Evolutionary conservation across 2,888 invertebrate species (phyloP).

Genomic region (Polydrusus pterygomalis): DNA sequence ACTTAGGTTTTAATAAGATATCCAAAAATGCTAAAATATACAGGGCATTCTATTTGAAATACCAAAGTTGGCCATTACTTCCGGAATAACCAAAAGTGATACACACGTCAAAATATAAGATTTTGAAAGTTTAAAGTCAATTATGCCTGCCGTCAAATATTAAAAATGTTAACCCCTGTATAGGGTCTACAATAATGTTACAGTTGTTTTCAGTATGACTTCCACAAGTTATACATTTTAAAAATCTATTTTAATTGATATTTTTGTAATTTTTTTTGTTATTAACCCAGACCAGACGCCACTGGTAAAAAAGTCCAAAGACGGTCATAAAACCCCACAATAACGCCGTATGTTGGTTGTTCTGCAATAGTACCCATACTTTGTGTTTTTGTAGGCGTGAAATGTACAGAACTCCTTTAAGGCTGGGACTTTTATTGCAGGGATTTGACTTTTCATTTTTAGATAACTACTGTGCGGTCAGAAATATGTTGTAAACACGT

Average conservation of each 20-base stretch:
- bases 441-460: constrained; percentile 36
- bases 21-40: too few species aligned
- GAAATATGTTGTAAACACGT: constrained; percentile 40
- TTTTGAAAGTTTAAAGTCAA: too few species aligned
- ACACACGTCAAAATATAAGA: too few species aligned
- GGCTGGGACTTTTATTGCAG: constrained; percentile 39
- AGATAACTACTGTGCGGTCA: constrained; percentile 44
- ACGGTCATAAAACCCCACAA: constrained; percentile 35
- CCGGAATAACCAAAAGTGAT: too few species aligned
- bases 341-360: constrained; percentile 34
- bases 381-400: constrained; percentile 50
- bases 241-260: not conserved
- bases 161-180: too few species aligned
- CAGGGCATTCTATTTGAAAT: too few species aligned
- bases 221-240: not conserved
- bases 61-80: too few species aligned
- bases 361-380: constrained; percentile 44
- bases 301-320: constrained; percentile 19
- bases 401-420: constrained; percentile 38
- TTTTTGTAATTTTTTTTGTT: not conserved
- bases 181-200: too few species aligned
- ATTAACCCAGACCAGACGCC: constrained; percentile 6
- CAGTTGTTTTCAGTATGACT: too few species aligned
- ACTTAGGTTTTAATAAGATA: too few species aligned
- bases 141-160: too few species aligned